phyloP scores from a whole-genome alignment of 2,113 vertebrate genomes.

The Micronisus gabar region DNA sequence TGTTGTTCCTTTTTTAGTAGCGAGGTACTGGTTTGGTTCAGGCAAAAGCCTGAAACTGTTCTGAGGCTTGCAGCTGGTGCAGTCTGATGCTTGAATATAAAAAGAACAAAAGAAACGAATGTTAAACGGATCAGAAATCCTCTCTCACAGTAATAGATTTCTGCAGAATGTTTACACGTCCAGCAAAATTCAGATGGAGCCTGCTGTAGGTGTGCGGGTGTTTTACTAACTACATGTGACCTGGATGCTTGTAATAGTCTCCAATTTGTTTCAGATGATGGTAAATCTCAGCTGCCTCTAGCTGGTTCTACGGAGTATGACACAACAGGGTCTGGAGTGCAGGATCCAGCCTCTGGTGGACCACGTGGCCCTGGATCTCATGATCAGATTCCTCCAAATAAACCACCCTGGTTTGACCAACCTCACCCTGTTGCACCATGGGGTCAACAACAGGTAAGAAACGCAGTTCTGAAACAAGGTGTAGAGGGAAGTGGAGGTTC shows the following conservation, averaged over 20 bases:
- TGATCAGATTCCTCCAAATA: slow-evolving; percentile 84
- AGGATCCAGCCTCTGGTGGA: slow-evolving; percentile 75
- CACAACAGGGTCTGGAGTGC: slow-evolving; percentile 67
- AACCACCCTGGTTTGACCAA: slow-evolving; percentile 91
- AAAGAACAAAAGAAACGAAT: neutral
- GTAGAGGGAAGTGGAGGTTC: neutral
- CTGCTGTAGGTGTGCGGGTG: neutral
- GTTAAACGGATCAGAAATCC: neutral
- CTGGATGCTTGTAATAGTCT: neutral
- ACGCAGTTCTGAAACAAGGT: fast-evolving
- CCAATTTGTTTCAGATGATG: slow-evolving; percentile 74
- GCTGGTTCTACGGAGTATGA: slow-evolving; percentile 86
- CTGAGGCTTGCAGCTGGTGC: neutral
- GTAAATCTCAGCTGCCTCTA: slow-evolving; percentile 84
- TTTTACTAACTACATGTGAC: fast-evolving
- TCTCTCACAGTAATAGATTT: neutral
- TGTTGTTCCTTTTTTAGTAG: neutral
- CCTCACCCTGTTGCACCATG: slow-evolving; percentile 88
- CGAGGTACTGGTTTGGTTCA: neutral
- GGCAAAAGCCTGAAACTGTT: neutral
- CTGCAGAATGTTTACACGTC: neutral
- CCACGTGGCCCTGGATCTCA: slow-evolving; percentile 80
- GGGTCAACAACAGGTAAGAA: slow-evolving; percentile 83
- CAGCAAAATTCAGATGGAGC: neutral
- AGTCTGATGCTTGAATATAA: neutral